Evolutionary conservation across 2,888 invertebrate species (phyloP).

Genomic region (Tanytarsus gracilentus): DNA sequence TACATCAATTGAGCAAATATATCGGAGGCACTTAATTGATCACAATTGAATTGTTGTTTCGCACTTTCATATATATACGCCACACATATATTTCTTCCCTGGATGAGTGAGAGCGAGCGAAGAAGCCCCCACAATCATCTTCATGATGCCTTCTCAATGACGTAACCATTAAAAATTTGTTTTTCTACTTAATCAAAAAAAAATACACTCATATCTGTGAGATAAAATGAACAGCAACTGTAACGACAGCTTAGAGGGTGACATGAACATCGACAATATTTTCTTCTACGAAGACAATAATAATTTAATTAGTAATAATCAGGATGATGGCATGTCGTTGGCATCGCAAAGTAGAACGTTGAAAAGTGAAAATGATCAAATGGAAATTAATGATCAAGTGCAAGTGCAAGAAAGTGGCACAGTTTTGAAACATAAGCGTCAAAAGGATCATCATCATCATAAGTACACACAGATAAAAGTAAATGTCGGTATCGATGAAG

Average conservation of each 20-base stretch:
- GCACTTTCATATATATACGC: not conserved
- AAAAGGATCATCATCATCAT: too few relatives aligned
- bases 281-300: constrained; percentile 24
- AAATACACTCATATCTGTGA: not conserved
- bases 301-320: not conserved
- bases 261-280: constrained; percentile 13
- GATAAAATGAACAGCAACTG: constrained; percentile 6
- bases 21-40: not conserved
- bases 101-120: too few relatives aligned
- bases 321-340: not conserved
- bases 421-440: too few relatives aligned
- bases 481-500: constrained; percentile 51
- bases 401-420: not conserved
- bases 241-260: not conserved
- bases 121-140: not conserved
- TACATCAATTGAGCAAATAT: not conserved
- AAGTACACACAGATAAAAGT: constrained; percentile 42
- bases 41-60: constrained; percentile 1
- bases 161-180: not conserved
- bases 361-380: not conserved
- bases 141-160: not conserved
- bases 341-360: not conserved
- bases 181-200: not conserved
- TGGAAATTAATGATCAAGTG: not conserved
- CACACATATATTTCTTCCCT: not conserved